Conservation (phyloP, 2,113 vertebrate species). For the Solea solea region DNA sequence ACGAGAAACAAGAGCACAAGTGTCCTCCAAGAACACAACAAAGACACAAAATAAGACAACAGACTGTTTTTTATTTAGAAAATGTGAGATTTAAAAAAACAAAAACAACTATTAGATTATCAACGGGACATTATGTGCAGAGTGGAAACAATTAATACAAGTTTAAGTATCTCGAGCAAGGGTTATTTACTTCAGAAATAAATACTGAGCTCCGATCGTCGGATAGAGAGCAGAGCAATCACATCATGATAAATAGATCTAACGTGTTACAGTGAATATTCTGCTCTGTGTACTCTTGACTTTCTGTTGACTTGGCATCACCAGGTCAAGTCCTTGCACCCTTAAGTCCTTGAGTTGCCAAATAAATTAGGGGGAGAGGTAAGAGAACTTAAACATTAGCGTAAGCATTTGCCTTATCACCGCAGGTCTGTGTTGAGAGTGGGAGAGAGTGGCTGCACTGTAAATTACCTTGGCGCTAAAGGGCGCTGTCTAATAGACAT, state of each 20-base stretch:
- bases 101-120: conserved; percentile 18
- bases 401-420: conserved; percentile 74
- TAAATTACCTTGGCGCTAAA: conserved; percentile 73
- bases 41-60: background rate
- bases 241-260: conserved; percentile 31
- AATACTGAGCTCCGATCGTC: conserved; percentile 6
- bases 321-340: conserved; percentile 56
- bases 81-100: background rate
- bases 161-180: background rate
- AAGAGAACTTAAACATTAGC: conserved; percentile 59
- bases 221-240: background rate
- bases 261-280: conserved; percentile 18
- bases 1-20: background rate
- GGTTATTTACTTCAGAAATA: conserved; percentile 17
- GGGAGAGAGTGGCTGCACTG: conserved; percentile 52
- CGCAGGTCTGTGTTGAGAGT: conserved; percentile 45
- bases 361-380: conserved; percentile 56
- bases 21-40: background rate
- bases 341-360: conserved; percentile 51
- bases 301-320: conserved; percentile 55
- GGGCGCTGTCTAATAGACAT: conserved; percentile 65
- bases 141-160: background rate
- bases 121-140: background rate
- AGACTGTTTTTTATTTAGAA: conserved; percentile 30
- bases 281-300: conserved; percentile 27